These are phyloP conservation scores for Diplolepis rosae DNA, from an alignment of 2,888 invertebrate genomes.

Conservation along the genomic window DNA sequence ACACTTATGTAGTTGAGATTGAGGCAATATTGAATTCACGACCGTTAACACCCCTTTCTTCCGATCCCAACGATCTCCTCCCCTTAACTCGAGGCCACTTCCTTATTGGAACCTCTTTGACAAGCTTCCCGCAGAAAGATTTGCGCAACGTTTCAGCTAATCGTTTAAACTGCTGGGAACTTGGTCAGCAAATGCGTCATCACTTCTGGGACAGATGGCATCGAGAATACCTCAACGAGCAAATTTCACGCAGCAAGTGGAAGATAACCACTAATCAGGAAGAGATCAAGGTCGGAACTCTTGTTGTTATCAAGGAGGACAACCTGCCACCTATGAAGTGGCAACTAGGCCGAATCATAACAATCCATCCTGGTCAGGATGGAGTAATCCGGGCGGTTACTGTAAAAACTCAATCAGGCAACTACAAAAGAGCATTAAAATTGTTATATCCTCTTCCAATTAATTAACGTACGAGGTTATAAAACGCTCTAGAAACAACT, in stretches of 20 bases:
- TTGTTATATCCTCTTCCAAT: neutral
- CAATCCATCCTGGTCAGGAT: constrained; percentile 28
- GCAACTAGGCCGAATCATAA: constrained; percentile 19
- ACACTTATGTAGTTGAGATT: too few relatives aligned
- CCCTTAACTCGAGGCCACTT: constrained; percentile 40
- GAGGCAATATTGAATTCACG: too few relatives aligned
- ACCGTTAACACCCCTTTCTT: constrained; percentile 36
- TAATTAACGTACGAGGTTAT: too few relatives aligned
- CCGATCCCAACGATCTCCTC: constrained; percentile 35
- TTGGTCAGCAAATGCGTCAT: constrained; percentile 28
- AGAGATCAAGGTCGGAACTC: too few relatives aligned
- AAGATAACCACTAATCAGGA: neutral
- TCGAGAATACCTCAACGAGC: constrained; percentile 32
- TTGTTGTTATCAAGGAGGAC: too few relatives aligned
- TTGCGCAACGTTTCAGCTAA: constrained; percentile 20
- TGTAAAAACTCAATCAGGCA: constrained; percentile 23
- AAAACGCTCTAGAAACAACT: too few relatives aligned
- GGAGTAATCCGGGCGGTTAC: constrained; percentile 30
- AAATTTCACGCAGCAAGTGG: constrained; percentile 32
- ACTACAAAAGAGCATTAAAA: constrained; percentile 7
- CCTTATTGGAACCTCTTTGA: constrained; percentile 38
- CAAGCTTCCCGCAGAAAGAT: constrained; percentile 19
- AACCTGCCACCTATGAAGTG: too few relatives aligned
- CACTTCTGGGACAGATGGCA: constrained; percentile 39
- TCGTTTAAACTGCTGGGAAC: constrained; percentile 32